Percentiles rank a stretch among this genome's conserved stretches.
phyloP scores from a whole-genome alignment of 2,797 vertebrate genomes.

The Betta splendens region DNA sequence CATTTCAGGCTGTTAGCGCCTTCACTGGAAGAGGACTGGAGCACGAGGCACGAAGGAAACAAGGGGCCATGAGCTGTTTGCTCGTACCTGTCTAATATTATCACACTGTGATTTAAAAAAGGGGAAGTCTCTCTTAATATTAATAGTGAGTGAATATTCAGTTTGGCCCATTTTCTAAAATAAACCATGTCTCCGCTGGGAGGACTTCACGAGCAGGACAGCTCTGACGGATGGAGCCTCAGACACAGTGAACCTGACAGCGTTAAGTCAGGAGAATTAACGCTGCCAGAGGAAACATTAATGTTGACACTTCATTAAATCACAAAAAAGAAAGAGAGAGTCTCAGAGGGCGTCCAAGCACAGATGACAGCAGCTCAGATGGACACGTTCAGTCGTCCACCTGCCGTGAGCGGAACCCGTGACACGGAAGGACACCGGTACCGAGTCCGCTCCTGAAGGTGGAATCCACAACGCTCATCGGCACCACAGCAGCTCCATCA shows the following conservation, averaged over 20 bases:
- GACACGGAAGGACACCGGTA: slow-evolving; percentile 42
- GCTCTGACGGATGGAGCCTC: slow-evolving; percentile 53
- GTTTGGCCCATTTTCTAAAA: slow-evolving; percentile 62
- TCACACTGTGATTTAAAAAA: too few relatives aligned
- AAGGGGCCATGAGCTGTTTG: too few relatives aligned
- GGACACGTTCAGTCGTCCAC: slow-evolving; percentile 40
- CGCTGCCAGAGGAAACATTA: slow-evolving; percentile 40
- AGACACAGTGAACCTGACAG: slow-evolving; percentile 43
- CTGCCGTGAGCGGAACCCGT: slow-evolving; percentile 29
- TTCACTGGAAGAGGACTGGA: slow-evolving; percentile 35
- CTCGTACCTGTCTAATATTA: too few relatives aligned
- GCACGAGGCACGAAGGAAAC: too few relatives aligned
- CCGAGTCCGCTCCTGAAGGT: slow-evolving; percentile 21
- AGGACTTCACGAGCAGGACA: slow-evolving; percentile 41
- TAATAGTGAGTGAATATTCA: slow-evolving; percentile 52
- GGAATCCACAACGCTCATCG: slow-evolving; percentile 31
- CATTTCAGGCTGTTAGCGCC: slow-evolving; percentile 60
- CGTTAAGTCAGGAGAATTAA: slow-evolving; percentile 46
- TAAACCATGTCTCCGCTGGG: slow-evolving; percentile 33
- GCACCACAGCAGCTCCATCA: slow-evolving; percentile 14
- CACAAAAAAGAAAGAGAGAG: slow-evolving; percentile 25
- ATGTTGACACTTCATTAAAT: slow-evolving; percentile 55
- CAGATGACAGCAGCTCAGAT: slow-evolving; percentile 33
- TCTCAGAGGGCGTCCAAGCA: slow-evolving; percentile 21
- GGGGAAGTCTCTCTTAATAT: slow-evolving; percentile 8